Evolutionary conservation across 2,113 vertebrate species (phyloP).

Genomic region (Capra hircus): DNA sequence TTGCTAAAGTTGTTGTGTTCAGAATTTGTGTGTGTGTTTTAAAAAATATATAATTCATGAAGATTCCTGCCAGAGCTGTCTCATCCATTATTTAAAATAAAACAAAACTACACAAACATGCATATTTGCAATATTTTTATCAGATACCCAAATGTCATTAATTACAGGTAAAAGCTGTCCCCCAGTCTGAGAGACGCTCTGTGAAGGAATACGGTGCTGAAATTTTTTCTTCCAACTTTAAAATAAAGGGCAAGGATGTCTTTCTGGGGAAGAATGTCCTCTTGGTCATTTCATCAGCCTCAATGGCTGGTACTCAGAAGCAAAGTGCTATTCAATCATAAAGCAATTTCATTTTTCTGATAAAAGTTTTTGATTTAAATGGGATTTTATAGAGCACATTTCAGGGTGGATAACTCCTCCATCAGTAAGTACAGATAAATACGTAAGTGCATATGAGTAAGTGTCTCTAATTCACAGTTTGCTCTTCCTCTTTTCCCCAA

Average conservation of each 20-base stretch:
- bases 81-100: slow-evolving; percentile 63
- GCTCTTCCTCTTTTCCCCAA: background rate
- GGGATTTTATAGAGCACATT: slow-evolving; percentile 64
- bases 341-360: slow-evolving; percentile 66
- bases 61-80: slow-evolving; percentile 71
- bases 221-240: slow-evolving; percentile 83
- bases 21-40: slow-evolving; percentile 64
- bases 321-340: slow-evolving; percentile 67
- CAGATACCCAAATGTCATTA: slow-evolving; percentile 83
- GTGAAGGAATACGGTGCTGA: slow-evolving; percentile 80
- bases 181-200: slow-evolving; percentile 81
- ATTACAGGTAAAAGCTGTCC: slow-evolving; percentile 82
- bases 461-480: slow-evolving; percentile 52
- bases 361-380: slow-evolving; percentile 72
- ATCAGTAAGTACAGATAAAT: slow-evolving; percentile 31
- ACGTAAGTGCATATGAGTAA: background rate
- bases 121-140: slow-evolving; percentile 62
- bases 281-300: slow-evolving; percentile 64
- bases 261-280: slow-evolving; percentile 71
- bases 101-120: background rate
- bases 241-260: slow-evolving; percentile 85
- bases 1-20: slow-evolving; percentile 83
- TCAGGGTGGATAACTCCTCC: slow-evolving; percentile 37
- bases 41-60: slow-evolving; percentile 60
- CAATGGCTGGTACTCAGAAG: slow-evolving; percentile 56